Evolutionary conservation across 2,797 vertebrate species (phyloP).

Genomic region (Molossus molossus): DNA sequence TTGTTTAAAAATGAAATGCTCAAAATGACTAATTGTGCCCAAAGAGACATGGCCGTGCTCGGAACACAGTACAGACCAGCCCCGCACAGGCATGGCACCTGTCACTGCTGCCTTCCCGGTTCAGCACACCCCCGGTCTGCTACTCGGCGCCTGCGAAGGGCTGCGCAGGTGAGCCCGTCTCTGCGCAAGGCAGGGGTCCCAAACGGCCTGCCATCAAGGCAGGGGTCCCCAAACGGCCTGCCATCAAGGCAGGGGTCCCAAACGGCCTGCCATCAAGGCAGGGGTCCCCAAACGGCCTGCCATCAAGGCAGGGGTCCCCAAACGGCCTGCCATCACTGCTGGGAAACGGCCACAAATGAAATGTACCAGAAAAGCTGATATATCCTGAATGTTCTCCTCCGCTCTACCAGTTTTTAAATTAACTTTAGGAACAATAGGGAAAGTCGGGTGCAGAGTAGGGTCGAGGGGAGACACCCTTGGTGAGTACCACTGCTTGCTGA

Average conservation of each 20-base stretch:
- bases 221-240: too few relatives aligned
- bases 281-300: too few relatives aligned
- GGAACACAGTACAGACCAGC: neutral
- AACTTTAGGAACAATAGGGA: neutral
- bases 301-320: neutral
- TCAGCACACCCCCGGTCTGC: neutral
- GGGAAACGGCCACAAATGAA: neutral
- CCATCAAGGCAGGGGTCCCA: too few relatives aligned
- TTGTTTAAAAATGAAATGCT: neutral
- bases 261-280: too few relatives aligned
- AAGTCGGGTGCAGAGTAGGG: accelerated
- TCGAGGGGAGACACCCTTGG: neutral
- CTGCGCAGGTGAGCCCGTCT: neutral
- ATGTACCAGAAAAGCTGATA: neutral
- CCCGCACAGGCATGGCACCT: neutral
- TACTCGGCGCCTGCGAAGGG: neutral
- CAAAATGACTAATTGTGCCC: neutral
- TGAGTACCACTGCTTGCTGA: neutral
- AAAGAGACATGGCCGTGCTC: neutral
- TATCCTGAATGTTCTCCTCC: neutral
- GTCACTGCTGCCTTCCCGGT: slow-evolving; percentile 69
- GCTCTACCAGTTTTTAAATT: neutral
- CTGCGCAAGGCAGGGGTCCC: neutral
- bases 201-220: too few relatives aligned
- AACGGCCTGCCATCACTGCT: neutral